These are phyloP conservation scores for Podarcis raffonei DNA, from an alignment of 2,113 vertebrate species.

Conservation along the genomic window DNA sequence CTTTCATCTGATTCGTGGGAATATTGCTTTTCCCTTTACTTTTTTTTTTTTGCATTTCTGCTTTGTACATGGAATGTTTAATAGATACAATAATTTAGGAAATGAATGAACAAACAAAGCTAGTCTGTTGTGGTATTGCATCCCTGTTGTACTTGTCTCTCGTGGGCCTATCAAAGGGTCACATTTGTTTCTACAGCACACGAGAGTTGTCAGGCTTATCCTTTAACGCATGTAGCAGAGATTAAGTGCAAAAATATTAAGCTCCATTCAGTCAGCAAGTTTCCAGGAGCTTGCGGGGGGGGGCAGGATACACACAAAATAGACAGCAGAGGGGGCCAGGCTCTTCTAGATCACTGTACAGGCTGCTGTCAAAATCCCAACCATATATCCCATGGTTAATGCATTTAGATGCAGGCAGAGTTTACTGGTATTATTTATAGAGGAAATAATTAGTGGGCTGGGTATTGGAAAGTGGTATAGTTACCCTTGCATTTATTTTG, in stretches of 20 bases:
- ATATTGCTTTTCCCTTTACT: background rate
- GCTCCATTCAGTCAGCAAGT: slow-evolving; percentile 26
- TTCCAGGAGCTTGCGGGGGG: slow-evolving; percentile 1
- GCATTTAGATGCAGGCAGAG: slow-evolving; percentile 40
- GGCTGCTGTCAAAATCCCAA: slow-evolving; percentile 51
- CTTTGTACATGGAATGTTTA: background rate
- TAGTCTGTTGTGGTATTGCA: background rate
- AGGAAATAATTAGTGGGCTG: background rate
- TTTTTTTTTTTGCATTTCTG: background rate
- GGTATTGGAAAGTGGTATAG: too few relatives aligned
- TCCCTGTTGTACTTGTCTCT: slow-evolving; percentile 16
- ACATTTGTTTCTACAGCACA: background rate
- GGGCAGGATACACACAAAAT: slow-evolving; percentile 47
- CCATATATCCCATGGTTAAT: slow-evolving; percentile 48
- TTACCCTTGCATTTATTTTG: background rate
- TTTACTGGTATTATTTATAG: slow-evolving; percentile 15
- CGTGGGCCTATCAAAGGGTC: background rate
- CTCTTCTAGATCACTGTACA: slow-evolving; percentile 58
- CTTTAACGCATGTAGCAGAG: background rate
- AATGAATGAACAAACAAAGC: background rate
- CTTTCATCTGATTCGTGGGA: background rate
- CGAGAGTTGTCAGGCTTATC: slow-evolving; percentile 18
- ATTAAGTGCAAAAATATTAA: slow-evolving; percentile 16
- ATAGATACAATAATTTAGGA: background rate
- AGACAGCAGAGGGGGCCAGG: slow-evolving; percentile 74